phyloP scores from a whole-genome alignment of 37 sponge, comb jelly and placozoan species.

The Crambe crambe region DNA sequence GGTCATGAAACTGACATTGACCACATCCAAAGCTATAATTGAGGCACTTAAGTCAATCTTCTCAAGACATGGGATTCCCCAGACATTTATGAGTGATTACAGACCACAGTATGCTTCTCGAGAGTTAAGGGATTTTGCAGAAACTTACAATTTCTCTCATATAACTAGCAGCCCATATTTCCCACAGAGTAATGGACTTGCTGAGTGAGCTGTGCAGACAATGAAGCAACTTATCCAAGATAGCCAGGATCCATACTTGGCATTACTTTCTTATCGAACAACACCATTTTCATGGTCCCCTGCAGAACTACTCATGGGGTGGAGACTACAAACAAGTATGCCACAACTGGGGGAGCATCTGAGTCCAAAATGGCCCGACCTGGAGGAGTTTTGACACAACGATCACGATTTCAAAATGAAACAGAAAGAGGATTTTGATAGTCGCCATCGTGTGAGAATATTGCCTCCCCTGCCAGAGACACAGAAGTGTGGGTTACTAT shows the following conservation, averaged over 20 bases:
- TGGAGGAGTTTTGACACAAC: slow-evolving; percentile 14
- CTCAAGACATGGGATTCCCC: slow-evolving; percentile 9
- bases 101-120: slow-evolving; percentile 2
- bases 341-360: not conserved
- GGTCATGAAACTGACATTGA: slow-evolving; percentile 26
- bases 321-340: slow-evolving; percentile 11
- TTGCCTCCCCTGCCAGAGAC: too few relatives aligned
- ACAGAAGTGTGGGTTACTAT: too few relatives aligned
- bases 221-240: not conserved
- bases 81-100: not conserved
- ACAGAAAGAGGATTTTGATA: too few relatives aligned
- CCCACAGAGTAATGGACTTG: slow-evolving; percentile 24
- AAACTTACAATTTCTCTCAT: not conserved
- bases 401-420: too few relatives aligned
- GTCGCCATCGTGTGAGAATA: too few relatives aligned
- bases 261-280: slow-evolving; percentile 19
- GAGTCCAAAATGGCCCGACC: slow-evolving; percentile 43
- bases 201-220: slow-evolving; percentile 3
- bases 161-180: slow-evolving; percentile 1
- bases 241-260: slow-evolving; percentile 3
- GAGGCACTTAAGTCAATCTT: not conserved
- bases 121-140: not conserved
- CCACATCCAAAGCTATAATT: not conserved
- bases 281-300: slow-evolving; percentile 60
- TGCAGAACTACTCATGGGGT: slow-evolving; percentile 64